These are phyloP conservation scores for Quadriops clusia DNA, from an alignment of 2,888 invertebrate species.

Conservation along the genomic window DNA sequence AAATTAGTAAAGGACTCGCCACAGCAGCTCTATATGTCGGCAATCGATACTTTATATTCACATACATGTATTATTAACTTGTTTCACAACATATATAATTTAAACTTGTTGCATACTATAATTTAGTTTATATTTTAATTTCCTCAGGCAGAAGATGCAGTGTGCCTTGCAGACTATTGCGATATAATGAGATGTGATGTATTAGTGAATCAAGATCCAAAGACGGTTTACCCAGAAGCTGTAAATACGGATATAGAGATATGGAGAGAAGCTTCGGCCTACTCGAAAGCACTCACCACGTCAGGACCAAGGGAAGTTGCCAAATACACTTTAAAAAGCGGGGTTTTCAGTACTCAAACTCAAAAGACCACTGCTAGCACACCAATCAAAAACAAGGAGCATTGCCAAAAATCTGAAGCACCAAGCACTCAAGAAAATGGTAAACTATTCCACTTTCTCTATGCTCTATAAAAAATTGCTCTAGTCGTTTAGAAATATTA, in stretches of 20 bases:
- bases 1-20: too few relatives aligned
- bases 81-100: too few relatives aligned
- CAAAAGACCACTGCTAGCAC: conserved; percentile 13
- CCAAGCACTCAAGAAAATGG: conserved; percentile 20
- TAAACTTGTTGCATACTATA: too few relatives aligned
- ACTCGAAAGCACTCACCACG: conserved; percentile 47
- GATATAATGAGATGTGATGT: conserved; percentile 94
- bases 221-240: conserved; percentile 51
- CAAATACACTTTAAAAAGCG: conserved; percentile 30
- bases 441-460: too few relatives aligned
- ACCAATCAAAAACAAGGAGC: conserved; percentile 19
- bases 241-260: conserved; percentile 71
- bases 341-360: conserved; percentile 13
- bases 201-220: conserved; percentile 58
- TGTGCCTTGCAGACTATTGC: conserved; percentile 89
- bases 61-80: too few relatives aligned
- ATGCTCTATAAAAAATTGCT: conserved; percentile 6
- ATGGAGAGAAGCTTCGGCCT: conserved; percentile 68
- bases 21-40: too few relatives aligned
- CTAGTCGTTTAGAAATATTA: background rate
- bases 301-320: conserved; percentile 34
- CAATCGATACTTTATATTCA: too few relatives aligned
- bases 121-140: too few relatives aligned
- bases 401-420: conserved; percentile 31
- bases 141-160: conserved; percentile 74